Conservation (phyloP, 2,113 vertebrate species). For the Protobothrops flavoviridis region DNA sequence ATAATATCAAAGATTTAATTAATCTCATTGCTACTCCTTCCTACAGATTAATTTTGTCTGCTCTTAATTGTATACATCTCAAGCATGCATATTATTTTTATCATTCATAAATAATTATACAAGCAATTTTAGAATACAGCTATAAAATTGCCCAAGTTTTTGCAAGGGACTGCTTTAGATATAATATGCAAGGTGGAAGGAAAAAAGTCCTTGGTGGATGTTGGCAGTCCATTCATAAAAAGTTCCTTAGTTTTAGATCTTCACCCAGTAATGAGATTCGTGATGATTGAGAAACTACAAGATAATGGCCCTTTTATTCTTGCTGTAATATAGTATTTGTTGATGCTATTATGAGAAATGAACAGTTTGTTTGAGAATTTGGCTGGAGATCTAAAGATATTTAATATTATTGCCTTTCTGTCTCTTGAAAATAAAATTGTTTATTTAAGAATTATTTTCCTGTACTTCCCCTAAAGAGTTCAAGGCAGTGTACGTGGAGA, state of each 20-base stretch:
- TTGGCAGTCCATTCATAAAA: background rate
- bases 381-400: background rate
- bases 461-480: background rate
- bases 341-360: background rate
- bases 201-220: background rate
- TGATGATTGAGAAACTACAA: background rate
- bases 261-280: background rate
- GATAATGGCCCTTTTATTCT: background rate
- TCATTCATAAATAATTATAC: background rate
- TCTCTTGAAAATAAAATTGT: background rate
- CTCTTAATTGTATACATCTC: background rate
- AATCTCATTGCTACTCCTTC: background rate
- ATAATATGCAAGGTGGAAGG: background rate
- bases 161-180: background rate
- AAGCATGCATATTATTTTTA: background rate
- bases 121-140: background rate
- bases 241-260: background rate
- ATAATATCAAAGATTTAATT: background rate
- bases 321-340: background rate
- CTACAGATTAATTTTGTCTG: background rate
- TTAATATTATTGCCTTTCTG: background rate
- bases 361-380: conserved; percentile 4
- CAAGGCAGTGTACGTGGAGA: background rate
- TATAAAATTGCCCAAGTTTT: background rate
- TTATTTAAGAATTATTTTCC: background rate